Evolutionary conservation across 2,888 invertebrate species (phyloP), one percentile per base, ranked within the genome.

Genomic region (Glyphotaelius pellucidus): DNA sequence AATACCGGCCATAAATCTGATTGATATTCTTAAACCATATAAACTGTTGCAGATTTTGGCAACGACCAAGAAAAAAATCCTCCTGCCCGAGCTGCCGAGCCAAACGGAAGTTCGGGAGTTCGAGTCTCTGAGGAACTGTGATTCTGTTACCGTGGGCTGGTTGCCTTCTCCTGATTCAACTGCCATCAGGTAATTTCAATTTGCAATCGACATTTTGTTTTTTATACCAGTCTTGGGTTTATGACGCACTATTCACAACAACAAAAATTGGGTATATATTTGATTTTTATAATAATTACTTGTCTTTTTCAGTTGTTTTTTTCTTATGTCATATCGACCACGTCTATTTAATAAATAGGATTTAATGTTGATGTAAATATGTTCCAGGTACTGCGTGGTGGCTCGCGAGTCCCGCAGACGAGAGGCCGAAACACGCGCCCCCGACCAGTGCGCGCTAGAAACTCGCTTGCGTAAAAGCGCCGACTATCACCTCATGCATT

Each of bases 121-220:
- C 92, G 94, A 95, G 85, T 95, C 96, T 5, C 94, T 95, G 81
- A 94, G 95, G 91, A 94, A 94, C 31, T 97, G 97, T 94, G 95
- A 96, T 90, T 95, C 96, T n/a, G 95, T 96, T 3, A 96, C 96
- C 30, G 95, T 97, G 30, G 96, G 96, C 38, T 97, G 97, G 97
- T 94, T 96, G 92, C 95, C 96, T 7, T 95, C 96, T 1, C 96
- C 96, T 1, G 96, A 96, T 93, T 94, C 95, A 38, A 94, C 95
- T 38, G 94, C 95, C 91, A 93, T 95, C 91, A 94, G 95, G 95
- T 95, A 94, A 94, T 94, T 90, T 88, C n/a, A 47, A 80, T 80
- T 31, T 30, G n/a, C 7, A 80, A 80, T 80, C 80, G 31, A 80
- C 15, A 4, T 19, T 15, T 5, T 52, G 19, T 52, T 52, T 52